Conservation (phyloP, 37 sponge, comb jelly and placozoan genomes). For the Dysidea cf. avara region DNA sequence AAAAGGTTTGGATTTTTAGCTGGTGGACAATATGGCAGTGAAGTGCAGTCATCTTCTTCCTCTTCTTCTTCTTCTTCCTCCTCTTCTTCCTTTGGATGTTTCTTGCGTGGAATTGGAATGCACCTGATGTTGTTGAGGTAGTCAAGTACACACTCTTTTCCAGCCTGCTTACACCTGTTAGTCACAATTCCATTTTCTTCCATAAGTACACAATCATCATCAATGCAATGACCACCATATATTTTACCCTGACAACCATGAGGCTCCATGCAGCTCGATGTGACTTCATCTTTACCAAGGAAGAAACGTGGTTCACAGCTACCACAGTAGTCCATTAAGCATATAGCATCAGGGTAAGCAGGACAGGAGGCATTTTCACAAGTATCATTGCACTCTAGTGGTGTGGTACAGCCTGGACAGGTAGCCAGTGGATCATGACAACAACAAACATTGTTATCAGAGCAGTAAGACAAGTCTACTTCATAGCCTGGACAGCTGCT, state of each 20-base stretch:
- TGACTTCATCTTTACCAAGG: no score
- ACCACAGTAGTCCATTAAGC: slow-evolving; percentile 1
- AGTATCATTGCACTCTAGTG: slow-evolving; percentile 1
- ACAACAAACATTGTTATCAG: no score
- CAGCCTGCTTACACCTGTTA: background rate
- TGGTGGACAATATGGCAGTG: no score
- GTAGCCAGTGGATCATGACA: slow-evolving; percentile 13
- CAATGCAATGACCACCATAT: background rate
- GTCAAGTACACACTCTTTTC: background rate
- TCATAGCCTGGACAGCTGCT: no score
- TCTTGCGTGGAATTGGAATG: background rate
- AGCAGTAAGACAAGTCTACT: no score
- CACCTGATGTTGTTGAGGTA: background rate
- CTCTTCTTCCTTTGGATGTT: background rate
- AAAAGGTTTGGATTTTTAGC: no score
- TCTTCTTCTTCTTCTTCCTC: background rate
- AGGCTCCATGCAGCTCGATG: no score
- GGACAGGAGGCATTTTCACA: slow-evolving; percentile 12
- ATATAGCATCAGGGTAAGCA: slow-evolving; percentile 15
- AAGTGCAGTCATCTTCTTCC: background rate
- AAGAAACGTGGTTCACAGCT: slow-evolving; percentile 9
- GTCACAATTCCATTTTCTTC: background rate
- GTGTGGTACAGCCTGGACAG: slow-evolving; percentile 14
- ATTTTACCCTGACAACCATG: no score
- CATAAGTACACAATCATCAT: background rate